Evolutionary conservation across 2,888 invertebrate genomes (phyloP).

Genomic region (Euclidia mi): DNA sequence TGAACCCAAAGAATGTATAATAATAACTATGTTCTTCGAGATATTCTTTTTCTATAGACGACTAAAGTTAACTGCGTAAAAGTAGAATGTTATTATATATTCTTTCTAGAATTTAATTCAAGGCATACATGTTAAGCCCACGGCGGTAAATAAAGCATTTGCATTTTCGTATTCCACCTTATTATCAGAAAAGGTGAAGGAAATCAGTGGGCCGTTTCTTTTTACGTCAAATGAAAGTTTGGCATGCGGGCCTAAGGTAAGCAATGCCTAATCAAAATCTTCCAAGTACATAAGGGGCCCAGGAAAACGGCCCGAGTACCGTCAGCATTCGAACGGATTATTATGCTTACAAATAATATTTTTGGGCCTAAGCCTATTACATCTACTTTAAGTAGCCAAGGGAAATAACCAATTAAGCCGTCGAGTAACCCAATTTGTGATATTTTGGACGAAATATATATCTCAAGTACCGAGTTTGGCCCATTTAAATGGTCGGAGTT

Average conservation of each 20-base stretch:
- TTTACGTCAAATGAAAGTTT: conserved; percentile 44
- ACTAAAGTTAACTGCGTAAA: no score
- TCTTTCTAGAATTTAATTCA: no score
- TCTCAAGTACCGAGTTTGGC: conserved; percentile 12
- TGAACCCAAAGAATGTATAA: no score
- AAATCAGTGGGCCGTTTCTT: conserved; percentile 42
- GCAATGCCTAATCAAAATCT: conserved; percentile 50
- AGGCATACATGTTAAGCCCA: background rate
- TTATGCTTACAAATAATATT: conserved; percentile 18
- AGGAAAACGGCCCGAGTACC: conserved; percentile 4
- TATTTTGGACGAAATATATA: conserved; percentile 18
- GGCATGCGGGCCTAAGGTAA: conserved; percentile 55
- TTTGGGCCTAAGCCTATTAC: conserved; percentile 24
- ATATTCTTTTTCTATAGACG: no score
- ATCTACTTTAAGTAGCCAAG: conserved; percentile 21
- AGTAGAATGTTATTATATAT: no score
- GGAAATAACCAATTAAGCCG: conserved; percentile 25
- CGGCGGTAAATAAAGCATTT: conserved; percentile 14
- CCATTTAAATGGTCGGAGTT: conserved; percentile 6
- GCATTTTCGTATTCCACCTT: conserved; percentile 8
- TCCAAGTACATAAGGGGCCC: conserved; percentile 10
- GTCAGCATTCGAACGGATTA: conserved; percentile 23
- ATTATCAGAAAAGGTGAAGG: conserved; percentile 21
- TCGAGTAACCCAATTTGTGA: conserved; percentile 18
- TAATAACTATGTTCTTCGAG: no score